phyloP scores from a whole-genome alignment of 1,140 invertebrate genomes.

The Ooceraea biroi region DNA sequence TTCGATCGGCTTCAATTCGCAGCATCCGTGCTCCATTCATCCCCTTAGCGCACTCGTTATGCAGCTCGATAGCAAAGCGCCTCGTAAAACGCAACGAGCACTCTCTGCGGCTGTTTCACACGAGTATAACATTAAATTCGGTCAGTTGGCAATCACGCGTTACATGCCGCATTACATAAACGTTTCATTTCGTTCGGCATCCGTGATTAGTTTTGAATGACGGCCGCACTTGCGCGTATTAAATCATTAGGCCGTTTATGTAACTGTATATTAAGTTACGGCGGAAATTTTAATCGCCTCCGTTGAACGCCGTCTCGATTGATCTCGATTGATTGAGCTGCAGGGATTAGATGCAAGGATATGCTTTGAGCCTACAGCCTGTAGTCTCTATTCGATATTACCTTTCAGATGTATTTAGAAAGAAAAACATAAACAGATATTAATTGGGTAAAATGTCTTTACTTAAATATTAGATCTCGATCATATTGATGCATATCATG shows the following conservation, averaged over 20 bases:
- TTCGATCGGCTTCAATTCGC: conserved; percentile 30
- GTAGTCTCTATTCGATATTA: conserved; percentile 28
- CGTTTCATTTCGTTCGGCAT: conserved; percentile 46
- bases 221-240: conserved; percentile 50
- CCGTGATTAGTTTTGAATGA: conserved; percentile 58
- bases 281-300: conserved; percentile 48
- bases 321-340: conserved; percentile 14
- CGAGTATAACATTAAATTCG: conserved; percentile 62
- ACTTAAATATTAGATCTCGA: too few species aligned
- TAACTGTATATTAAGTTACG: conserved; percentile 48
- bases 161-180: conserved; percentile 53
- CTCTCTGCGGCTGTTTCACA: conserved; percentile 18
- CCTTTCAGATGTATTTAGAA: not conserved
- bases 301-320: conserved; percentile 17
- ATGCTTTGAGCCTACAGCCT: conserved; percentile 16
- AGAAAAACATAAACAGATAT: not conserved
- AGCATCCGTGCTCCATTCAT: conserved; percentile 50
- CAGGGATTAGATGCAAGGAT: too few species aligned
- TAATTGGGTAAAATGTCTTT: conserved; percentile 10
- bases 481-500: not conserved
- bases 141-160: conserved; percentile 54
- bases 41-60: conserved; percentile 49
- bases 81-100: conserved; percentile 58
- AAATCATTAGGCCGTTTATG: conserved; percentile 58
- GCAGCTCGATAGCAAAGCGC: conserved; percentile 37